Base-by-base conservation (phyloP, 2,888 invertebrate genomes). In the Heliothis peltigera region DNA sequence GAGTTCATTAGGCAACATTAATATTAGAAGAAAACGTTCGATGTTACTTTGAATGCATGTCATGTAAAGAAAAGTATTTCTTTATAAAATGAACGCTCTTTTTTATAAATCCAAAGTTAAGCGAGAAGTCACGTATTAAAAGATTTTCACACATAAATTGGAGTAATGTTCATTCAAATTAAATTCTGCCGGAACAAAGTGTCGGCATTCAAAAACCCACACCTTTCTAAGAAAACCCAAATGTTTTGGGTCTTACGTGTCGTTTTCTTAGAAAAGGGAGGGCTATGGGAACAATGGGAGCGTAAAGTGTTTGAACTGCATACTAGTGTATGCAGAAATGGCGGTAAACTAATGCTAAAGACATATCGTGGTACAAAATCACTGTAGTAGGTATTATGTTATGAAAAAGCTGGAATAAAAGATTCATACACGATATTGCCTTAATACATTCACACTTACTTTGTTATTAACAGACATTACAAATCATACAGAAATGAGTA, bases 211-310 rank as follows among this genome's bases (percentile, higher is more conserved):
- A 44, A 65, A 69, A 72, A 70, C 59, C n/a, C 32, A 42, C 63
- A 68, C 55, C 48, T 65, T 80, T 79, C 80, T 49, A 22, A 74
- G 80, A 81, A 80, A 68, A 47, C 42, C 48, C 54, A 21, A 62
- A 77, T 72, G 65, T 77, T 81, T 79, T 65, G 58, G 68, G 66
- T 67, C 46, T 66, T 75, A 67, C 60, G 35, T 56, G 48, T 66
- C 39, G 49, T 44, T 77, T 80, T 80, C 80, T 75, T 56, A 69
- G 80, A 81, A 81, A 60, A 44, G 18, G 48, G 54, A 65, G 57
- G 68, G 44, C 60, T 58, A 64, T 66, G 66, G 70, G 56, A 53
- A 62, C 58, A 80, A 81, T 81, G 66, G 77, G 54, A 67, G 69
- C 61, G 59, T 76, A 64, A 79, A 70, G 52, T 56, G 52, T 60